Percentiles rank a stretch among this genome's conserved stretches.
These are phyloP conservation scores for Oreortyx pictus DNA, from an alignment of 2,797 vertebrate species.

Conservation along the genomic window DNA sequence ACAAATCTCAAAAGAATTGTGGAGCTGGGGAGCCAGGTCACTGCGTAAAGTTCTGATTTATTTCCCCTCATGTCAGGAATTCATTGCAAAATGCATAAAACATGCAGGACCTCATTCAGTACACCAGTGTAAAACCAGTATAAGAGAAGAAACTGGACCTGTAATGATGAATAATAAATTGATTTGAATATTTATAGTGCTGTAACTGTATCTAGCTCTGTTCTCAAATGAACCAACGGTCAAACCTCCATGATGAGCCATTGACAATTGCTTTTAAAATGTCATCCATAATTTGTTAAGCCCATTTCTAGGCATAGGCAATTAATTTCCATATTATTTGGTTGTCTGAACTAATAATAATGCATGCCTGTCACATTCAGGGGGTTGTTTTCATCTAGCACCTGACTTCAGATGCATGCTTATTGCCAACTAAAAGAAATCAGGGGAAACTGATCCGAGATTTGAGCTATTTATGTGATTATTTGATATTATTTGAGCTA, in stretches of 20 bases:
- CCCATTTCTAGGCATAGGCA: neutral
- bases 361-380: neutral
- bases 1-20: neutral
- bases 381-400: neutral
- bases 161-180: neutral
- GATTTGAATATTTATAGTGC: neutral
- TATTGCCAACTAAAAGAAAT: neutral
- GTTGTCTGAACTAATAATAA: neutral
- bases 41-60: neutral
- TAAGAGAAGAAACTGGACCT: neutral
- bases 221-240: neutral
- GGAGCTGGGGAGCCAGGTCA: neutral
- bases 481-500: neutral
- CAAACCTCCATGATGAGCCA: neutral
- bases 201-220: neutral
- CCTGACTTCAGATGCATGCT: neutral
- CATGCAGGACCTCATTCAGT: neutral
- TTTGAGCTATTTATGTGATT: neutral
- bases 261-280: neutral
- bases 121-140: neutral
- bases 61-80: neutral
- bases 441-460: neutral
- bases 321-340: neutral
- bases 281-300: neutral
- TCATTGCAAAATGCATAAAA: neutral